Conservation (phyloP, 2,113 vertebrate genomes). For the Hemiscyllium ocellatum region DNA sequence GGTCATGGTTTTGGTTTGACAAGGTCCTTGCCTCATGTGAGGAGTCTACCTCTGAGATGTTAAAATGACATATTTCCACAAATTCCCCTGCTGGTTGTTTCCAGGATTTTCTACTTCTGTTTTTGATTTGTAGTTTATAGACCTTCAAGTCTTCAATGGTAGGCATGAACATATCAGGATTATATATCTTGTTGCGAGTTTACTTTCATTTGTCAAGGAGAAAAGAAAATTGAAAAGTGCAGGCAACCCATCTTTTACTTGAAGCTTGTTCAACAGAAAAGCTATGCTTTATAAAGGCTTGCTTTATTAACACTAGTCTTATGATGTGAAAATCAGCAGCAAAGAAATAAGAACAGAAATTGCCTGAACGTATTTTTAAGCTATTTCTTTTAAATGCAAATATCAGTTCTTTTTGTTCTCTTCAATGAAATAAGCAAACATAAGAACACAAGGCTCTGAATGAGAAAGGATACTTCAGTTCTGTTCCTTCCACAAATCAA, state of each 20-base stretch:
- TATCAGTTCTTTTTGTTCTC: neutral
- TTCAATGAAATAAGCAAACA: neutral
- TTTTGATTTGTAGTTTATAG: neutral
- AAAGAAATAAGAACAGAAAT: neutral
- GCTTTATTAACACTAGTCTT: neutral
- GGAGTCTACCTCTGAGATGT: neutral
- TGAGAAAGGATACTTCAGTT: neutral
- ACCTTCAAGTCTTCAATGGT: neutral
- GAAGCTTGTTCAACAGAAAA: neutral
- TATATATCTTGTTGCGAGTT: neutral
- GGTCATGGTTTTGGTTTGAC: neutral
- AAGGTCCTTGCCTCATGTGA: neutral
- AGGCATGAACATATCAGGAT: neutral
- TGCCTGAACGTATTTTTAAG: neutral
- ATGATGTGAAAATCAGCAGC: neutral
- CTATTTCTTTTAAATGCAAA: neutral
- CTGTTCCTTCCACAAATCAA: neutral
- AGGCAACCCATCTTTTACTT: neutral
- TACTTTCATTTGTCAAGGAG: neutral
- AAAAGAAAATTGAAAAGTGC: neutral
- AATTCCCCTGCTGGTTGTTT: neutral
- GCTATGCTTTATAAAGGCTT: neutral
- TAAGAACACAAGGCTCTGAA: neutral
- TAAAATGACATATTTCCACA: neutral
- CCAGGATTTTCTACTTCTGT: neutral